Conservation (phyloP, 1,140 invertebrate genomes). For the Andrena cerasifolii region DNA sequence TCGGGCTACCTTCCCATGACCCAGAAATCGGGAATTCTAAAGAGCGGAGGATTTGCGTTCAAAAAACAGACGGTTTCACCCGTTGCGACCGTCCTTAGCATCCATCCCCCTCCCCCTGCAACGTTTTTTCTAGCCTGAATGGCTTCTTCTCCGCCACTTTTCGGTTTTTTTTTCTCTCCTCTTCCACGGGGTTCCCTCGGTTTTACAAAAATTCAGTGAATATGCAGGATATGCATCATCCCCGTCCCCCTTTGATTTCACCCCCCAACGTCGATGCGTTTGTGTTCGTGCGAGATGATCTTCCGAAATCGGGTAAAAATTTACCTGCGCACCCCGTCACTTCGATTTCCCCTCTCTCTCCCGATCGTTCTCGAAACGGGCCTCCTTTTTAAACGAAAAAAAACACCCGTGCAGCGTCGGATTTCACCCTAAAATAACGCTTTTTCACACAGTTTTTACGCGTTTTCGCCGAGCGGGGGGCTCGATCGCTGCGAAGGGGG, state of each 20-base stretch:
- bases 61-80: constrained; percentile 79
- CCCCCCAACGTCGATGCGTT: constrained; percentile 41
- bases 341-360: constrained; percentile 50
- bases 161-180: constrained; percentile 65
- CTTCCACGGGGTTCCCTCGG: constrained; percentile 68
- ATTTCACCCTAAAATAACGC: constrained; percentile 82
- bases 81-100: constrained; percentile 72
- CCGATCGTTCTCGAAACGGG: constrained; percentile 39
- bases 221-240: constrained; percentile 80
- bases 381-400: constrained; percentile 46
- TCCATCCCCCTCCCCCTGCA: constrained; percentile 28
- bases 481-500: constrained; percentile 37
- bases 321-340: constrained; percentile 77
- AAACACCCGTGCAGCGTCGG: constrained; percentile 70
- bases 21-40: constrained; percentile 79
- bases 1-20: constrained; percentile 79
- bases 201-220: constrained; percentile 78
- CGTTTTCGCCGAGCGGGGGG: constrained; percentile 56
- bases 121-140: constrained; percentile 55
- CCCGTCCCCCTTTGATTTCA: constrained; percentile 62
- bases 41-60: constrained; percentile 73
- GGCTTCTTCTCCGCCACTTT: constrained; percentile 50
- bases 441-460: constrained; percentile 82
- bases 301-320: constrained; percentile 71
- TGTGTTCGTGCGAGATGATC: constrained; percentile 54